Conservation (phyloP, 1,140 invertebrate species). For the Frieseomelitta varia region DNA sequence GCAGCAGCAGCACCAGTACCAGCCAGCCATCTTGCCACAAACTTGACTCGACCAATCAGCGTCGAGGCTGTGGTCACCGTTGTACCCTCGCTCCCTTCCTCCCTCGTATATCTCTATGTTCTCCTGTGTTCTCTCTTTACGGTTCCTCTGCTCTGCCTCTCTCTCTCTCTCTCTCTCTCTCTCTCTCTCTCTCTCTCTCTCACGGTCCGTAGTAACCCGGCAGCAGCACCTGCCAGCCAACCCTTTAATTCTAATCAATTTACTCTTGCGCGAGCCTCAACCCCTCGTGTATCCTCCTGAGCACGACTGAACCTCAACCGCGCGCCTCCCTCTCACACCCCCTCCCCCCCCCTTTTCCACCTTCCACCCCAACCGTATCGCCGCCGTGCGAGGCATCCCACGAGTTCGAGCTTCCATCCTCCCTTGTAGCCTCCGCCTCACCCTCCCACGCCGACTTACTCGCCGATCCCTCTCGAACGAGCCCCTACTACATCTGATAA, state of each 20-base stretch:
- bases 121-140: slow-evolving; percentile 39
- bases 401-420: slow-evolving; percentile 30
- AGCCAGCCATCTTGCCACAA: slow-evolving; percentile 82
- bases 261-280: slow-evolving; percentile 74
- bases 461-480: slow-evolving; percentile 52
- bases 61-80: slow-evolving; percentile 82
- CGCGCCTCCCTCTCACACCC: slow-evolving; percentile 5
- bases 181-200: slow-evolving; percentile 50
- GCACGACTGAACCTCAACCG: slow-evolving; percentile 63
- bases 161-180: slow-evolving; percentile 48
- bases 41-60: slow-evolving; percentile 83
- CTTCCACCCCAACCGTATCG: not conserved
- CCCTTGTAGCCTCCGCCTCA: slow-evolving; percentile 20
- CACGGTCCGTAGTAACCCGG: slow-evolving; percentile 58
- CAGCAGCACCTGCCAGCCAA: slow-evolving; percentile 71
- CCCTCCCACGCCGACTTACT: slow-evolving; percentile 28
- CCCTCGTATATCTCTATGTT: slow-evolving; percentile 43
- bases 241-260: slow-evolving; percentile 83
- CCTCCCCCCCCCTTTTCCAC: not conserved
- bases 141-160: slow-evolving; percentile 47
- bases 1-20: slow-evolving; percentile 51
- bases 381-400: not conserved
- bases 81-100: slow-evolving; percentile 69
- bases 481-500: slow-evolving; percentile 61
- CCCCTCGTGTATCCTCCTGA: slow-evolving; percentile 65